Base-by-base conservation (phyloP, 2,797 vertebrate species). In the Myripristis murdjan region DNA sequence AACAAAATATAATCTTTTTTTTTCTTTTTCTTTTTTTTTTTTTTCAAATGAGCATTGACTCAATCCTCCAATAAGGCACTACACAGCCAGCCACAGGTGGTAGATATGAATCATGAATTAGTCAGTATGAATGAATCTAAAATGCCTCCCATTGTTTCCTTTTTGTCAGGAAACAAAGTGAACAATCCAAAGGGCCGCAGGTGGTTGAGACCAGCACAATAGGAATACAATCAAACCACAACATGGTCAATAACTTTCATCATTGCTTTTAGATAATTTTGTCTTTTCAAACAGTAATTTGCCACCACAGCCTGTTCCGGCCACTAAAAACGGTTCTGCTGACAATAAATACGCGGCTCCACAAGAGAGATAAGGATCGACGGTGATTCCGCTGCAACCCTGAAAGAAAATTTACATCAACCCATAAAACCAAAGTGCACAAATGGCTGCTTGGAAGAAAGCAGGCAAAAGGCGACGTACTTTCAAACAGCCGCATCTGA, bases 91-190 rank as follows among this genome's bases (percentile, higher is more conserved):
- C 82, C 89, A 86, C 90, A 92, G 88, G 89, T 92, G 90, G 84
- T 61, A 53, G 72, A 86, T 85, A 89, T 87, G 79, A 91, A 87
- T 88, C 89, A 88, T 90, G 63, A 90, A 93, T 93, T 84, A 90
- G 87, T 87, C 65, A 76, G 76, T 56, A 44, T 58, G 87, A 89
- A 92, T 90, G 86, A 89, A 90, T 91, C 83, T 75, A 75, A 91
- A 89, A 89, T 62, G 54, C 65, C 54, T 63, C 75, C 86, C 72
- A 55, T 71, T 64, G 83, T 82, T 89, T 66, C 73, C 67, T 89
- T 85, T 87, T 80, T 79, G 72, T 78, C 31, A 7, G 63, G 70
- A 62, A 84, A 81, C 84, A 87, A 84, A 81, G 84, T 86, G 79
- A 81, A 64, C 79, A 39, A 55, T 70, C 68, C 59, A 72, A 37